These are phyloP conservation scores for Sebastolobus altivelis DNA, from an alignment of 2,797 vertebrate genomes.

Conservation along the genomic window DNA sequence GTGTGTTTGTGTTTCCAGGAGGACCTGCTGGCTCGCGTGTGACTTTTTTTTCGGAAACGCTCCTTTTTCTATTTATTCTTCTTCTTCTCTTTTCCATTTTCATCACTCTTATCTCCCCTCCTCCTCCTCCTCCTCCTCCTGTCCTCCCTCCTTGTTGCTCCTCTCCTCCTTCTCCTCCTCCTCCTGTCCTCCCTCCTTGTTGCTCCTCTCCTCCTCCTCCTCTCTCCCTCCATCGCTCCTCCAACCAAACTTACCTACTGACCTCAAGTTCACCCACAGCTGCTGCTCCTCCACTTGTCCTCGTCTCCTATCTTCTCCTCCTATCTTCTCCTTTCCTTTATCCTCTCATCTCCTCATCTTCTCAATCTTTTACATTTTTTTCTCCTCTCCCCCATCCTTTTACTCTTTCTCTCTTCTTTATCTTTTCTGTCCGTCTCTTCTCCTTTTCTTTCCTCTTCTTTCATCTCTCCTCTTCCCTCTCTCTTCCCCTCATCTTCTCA, in stretches of 20 bases:
- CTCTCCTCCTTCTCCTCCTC: background rate
- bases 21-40: slow-evolving; percentile 63
- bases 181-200: too few species aligned
- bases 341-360: background rate
- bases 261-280: slow-evolving; percentile 58
- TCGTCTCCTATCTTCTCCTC: background rate
- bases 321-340: too few species aligned
- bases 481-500: background rate
- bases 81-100: slow-evolving; percentile 46
- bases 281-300: background rate
- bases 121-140: background rate
- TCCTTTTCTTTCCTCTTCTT: background rate
- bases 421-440: background rate
- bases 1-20: slow-evolving; percentile 40
- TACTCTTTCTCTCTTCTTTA: background rate
- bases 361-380: background rate
- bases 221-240: background rate
- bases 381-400: background rate
- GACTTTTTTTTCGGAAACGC: slow-evolving; percentile 48
- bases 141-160: background rate
- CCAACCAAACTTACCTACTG: slow-evolving; percentile 57
- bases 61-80: background rate
- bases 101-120: slow-evolving; percentile 56
- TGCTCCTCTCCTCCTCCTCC: background rate
- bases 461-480: too few species aligned